Evolutionary conservation across 2,113 vertebrate genomes (phyloP), one percentile per base, ranked within the genome.

Genomic region (Crotalus viridis): DNA sequence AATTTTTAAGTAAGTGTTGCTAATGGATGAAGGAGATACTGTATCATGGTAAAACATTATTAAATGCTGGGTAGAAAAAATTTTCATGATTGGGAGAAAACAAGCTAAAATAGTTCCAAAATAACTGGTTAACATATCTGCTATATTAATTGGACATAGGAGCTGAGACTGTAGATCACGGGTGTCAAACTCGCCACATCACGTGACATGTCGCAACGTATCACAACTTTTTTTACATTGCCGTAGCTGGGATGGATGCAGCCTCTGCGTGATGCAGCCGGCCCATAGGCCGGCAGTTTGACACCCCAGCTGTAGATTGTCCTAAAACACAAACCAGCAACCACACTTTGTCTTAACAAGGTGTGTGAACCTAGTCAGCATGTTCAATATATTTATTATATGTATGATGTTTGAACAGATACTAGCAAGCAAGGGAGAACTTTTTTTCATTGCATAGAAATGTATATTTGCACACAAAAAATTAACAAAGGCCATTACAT

Each of bases 341-440:
- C 33, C 17, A 81, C 2, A 43, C 8, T 43, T 81, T 43, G 7
- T 21, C 17, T 81, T 81, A 81, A 81, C 33, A 81, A 43, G 33
- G 1, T 81, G 17, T 81, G 15, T 7, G 33, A 81, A 81, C 7
- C 33, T 81, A 81, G 33, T 81, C 7, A 4, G 10, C n/a, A 85
- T 55, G 10, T 43, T 56, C 51, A 26, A 85, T 55, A 56, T 43
- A 56, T 28, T 26, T 33, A 46, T 28, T 56, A 28, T 39, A 54
- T 15, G 5, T 55, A 24, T 90, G 51, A 52, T n/a, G 92, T 90
- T 88, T 93, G 87, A 94, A 22, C 13, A 69, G 0, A 22, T 89
- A 69, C 93, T 90, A 87, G 88, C 89, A 93, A 59, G 90, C 46
- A 93, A 55, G 1, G 69, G 39, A 28, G 1, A 61, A 48, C 48